Conservation (phyloP, 2,113 vertebrate species). For the Leucopsar rothschildi region DNA sequence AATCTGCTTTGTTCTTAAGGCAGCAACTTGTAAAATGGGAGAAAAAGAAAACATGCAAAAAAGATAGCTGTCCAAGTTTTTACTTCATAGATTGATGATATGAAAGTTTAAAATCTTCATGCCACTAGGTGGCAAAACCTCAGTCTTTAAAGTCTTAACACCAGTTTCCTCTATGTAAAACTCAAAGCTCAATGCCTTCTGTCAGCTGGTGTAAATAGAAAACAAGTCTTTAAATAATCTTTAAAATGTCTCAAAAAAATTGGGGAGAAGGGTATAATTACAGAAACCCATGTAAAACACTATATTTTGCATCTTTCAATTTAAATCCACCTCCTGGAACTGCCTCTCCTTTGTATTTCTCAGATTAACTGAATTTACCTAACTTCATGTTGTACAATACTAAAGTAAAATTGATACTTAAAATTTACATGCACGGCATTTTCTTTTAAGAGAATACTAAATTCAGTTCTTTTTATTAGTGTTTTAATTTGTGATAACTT, state of each 20-base stretch:
- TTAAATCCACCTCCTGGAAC: not conserved
- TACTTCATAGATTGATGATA: not conserved
- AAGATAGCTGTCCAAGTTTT: not conserved
- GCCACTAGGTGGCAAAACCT: conserved; percentile 44
- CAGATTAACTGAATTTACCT: not conserved
- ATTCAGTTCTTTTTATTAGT: not conserved
- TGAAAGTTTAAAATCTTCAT: not conserved
- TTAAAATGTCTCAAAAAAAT: not conserved
- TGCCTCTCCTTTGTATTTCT: not conserved
- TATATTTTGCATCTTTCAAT: not conserved
- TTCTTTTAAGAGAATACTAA: not conserved
- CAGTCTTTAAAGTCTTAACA: not conserved
- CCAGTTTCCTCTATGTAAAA: not conserved
- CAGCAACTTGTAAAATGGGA: not conserved
- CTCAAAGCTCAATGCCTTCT: not conserved
- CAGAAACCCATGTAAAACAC: not conserved
- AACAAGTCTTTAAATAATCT: not conserved
- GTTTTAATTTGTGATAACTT: not conserved
- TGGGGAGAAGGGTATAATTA: rapidly evolving
- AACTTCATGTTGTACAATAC: not conserved
- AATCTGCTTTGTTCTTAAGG: not conserved
- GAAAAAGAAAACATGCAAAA: not conserved
- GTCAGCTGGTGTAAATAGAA: not conserved
- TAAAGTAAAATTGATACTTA: not conserved
- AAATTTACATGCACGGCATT: not conserved